Evolutionary conservation across 2,113 vertebrate genomes (phyloP), one percentile per base, ranked within the genome.

Genomic region (Charina bottae): DNA sequence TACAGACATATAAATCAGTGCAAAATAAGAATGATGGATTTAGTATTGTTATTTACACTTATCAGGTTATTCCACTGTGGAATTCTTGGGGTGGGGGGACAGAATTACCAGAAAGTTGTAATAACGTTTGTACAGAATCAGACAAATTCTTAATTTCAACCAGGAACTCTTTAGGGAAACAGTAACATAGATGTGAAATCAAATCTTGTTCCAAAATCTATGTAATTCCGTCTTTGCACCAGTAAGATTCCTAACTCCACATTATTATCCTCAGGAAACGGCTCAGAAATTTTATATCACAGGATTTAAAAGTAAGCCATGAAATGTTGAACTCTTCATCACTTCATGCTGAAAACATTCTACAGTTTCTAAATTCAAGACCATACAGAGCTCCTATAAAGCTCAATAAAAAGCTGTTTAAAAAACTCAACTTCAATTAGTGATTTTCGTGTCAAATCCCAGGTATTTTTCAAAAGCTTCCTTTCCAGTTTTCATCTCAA

Each of bases 361-460:
- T 64, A 12, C 49, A 62, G 42, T 88, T 62, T 88, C 59, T 42
- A 88, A 15, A 49, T 23, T 46, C 26, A 68, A 64, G 49, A 4
- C 60, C 21, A 42, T 33, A 59, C n/a, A 68, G 42, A 68, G 42
- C 26, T n/a, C 19, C 49, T 92, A 3, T 7, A 89, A 91, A 93
- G 83, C 37, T 68, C 24, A 89, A 42, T 88, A 62, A 88, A 62
- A 62, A 37, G 12, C 42, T 68, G 23, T 68, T 9, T n/a, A 42
- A 64, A 60, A n/a, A n/a, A n/a, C n/a, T n/a, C n/a, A 68, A 28
- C n/a, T 37, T 89, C 3, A 1, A 21, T 68, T 53, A 84, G 0
- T 1, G 54, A 85, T 92, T 84, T 89, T 85, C 33, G 56, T 85
- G 92, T 94, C 64, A 19, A 72, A 83, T n/a, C 53, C 4, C 85